Evolutionary conservation across 2,797 vertebrate genomes (phyloP).

Genomic region (Astyanax mexicanus): DNA sequence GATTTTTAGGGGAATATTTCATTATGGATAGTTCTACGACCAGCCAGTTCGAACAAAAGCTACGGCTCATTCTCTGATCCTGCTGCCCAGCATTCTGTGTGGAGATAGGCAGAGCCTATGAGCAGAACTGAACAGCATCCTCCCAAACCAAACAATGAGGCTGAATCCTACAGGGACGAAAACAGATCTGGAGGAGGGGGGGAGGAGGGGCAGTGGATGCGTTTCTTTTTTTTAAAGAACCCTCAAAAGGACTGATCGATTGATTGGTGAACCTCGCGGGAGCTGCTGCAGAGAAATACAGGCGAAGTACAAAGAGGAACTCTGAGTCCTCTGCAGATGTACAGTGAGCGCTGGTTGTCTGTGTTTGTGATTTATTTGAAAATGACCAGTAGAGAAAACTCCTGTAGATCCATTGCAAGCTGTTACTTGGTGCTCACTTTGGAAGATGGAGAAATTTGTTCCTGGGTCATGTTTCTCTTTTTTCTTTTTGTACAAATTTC

Average conservation of each 20-base stretch:
- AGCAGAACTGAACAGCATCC: constrained; percentile 52
- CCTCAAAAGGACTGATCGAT: constrained; percentile 52
- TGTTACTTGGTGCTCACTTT: constrained; percentile 74
- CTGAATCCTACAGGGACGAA: constrained; percentile 65
- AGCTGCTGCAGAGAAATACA: constrained; percentile 49
- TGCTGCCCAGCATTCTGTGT: constrained; percentile 61
- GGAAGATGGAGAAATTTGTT: constrained; percentile 74
- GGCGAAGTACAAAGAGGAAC: constrained; percentile 47
- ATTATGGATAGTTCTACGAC: constrained; percentile 67
- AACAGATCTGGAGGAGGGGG: constrained; percentile 63
- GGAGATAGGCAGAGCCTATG: constrained; percentile 75
- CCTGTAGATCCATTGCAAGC: constrained; percentile 49
- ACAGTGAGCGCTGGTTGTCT: constrained; percentile 41
- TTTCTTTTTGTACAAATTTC: constrained; percentile 83
- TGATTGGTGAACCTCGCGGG: constrained; percentile 49
- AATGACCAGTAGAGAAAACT: constrained; percentile 65
- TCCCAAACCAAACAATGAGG: constrained; percentile 49
- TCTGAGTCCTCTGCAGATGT: constrained; percentile 38
- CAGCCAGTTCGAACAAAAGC: constrained; percentile 61
- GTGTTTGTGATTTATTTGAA: constrained; percentile 68
- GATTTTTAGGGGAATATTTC: constrained; percentile 67
- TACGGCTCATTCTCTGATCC: constrained; percentile 47
- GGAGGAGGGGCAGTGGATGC: constrained; percentile 41
- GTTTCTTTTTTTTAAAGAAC: constrained; percentile 47
- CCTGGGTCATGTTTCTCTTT: constrained; percentile 72